Percentiles rank a stretch among this genome's conserved stretches.
Evolutionary conservation across 2,113 vertebrate genomes (phyloP).

Genomic region (Bos indicus): DNA sequence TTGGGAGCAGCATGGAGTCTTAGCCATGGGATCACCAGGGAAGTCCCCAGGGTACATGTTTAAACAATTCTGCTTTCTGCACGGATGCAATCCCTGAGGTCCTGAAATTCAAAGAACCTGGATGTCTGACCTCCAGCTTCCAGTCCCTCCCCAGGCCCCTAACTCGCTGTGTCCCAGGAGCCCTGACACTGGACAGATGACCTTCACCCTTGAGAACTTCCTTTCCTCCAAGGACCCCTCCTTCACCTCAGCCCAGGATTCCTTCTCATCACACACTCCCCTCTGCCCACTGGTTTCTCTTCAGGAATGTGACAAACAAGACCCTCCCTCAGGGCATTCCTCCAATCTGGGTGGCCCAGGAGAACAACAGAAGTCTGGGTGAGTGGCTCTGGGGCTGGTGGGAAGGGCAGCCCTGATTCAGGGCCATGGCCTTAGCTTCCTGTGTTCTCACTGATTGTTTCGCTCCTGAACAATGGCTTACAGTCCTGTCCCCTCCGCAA

Average conservation of each 20-base stretch:
- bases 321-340: background rate
- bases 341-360: background rate
- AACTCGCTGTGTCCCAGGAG: background rate
- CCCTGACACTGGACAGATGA: background rate
- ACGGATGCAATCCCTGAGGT: background rate
- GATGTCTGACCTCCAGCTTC: background rate
- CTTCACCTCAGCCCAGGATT: background rate
- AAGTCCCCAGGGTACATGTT: background rate
- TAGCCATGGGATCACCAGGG: background rate
- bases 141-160: background rate
- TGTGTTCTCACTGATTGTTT: background rate
- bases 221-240: background rate
- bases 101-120: background rate
- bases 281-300: background rate
- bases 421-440: background rate
- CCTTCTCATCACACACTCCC: background rate
- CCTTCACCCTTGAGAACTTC: background rate
- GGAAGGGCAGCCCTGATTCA: background rate
- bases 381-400: background rate
- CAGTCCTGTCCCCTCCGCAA: background rate
- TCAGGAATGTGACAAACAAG: conserved; percentile 31
- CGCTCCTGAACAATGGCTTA: background rate
- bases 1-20: background rate
- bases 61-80: background rate
- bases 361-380: background rate